A percentile compares a stretch with the other conserved stretches of the same genome.
phyloP scores from a whole-genome alignment of 2,113 vertebrate genomes.

The Dipodomys spectabilis region DNA sequence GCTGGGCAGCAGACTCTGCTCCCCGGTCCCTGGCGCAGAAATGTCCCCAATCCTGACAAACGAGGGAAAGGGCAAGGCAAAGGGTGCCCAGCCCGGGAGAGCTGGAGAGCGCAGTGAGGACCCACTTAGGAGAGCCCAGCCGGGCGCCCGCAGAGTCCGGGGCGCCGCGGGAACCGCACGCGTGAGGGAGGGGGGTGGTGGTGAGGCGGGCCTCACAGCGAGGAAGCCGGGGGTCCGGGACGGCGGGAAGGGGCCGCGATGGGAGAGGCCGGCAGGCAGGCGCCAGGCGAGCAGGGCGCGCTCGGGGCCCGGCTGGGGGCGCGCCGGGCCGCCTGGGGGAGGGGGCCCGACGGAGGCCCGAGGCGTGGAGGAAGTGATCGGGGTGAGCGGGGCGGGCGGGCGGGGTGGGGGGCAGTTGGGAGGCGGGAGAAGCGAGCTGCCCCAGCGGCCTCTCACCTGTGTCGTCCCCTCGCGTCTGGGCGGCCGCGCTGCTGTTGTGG shows the following conservation, averaged over 20 bases:
- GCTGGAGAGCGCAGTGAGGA: neutral
- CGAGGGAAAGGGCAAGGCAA: neutral
- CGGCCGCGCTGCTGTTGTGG: constrained; percentile 92
- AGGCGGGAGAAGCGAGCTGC: constrained; percentile 72
- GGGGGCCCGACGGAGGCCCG: constrained; percentile 41
- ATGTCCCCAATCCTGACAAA: constrained; percentile 12
- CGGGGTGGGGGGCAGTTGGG: constrained; percentile 52
- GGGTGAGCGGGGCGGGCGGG: constrained; percentile 55
- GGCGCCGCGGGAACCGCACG: neutral
- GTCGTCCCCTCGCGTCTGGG: constrained; percentile 96
- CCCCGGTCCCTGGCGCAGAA: neutral
- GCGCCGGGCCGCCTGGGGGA: constrained; percentile 52
- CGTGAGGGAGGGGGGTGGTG: neutral
- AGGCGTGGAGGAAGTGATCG: constrained; percentile 61
- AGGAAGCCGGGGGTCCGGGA: constrained; percentile 42
- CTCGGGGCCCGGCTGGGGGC: constrained; percentile 69
- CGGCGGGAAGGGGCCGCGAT: constrained; percentile 46
- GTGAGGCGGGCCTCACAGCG: neutral
- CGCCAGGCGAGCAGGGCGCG: constrained; percentile 69
- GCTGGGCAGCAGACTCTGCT: neutral
- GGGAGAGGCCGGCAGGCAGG: constrained; percentile 70
- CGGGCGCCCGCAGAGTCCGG: neutral
- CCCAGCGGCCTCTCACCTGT: constrained; percentile 93
- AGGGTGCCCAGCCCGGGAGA: constrained; percentile 6
- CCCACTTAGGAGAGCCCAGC: neutral